Conservation (phyloP, 2,113 vertebrate species). For the Oncorhynchus keta region DNA sequence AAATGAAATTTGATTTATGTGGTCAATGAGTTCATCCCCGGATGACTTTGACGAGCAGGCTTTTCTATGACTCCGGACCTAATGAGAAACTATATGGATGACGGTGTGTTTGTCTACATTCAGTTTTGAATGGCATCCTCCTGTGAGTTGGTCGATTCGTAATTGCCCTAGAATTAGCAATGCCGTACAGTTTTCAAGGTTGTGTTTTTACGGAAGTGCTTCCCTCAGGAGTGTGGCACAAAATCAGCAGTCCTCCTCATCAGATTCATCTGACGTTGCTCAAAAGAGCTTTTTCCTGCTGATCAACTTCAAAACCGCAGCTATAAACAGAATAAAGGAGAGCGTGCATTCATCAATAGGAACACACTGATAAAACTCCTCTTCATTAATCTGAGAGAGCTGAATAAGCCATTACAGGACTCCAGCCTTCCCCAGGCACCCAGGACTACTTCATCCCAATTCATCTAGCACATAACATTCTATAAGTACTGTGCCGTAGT, state of each 20-base stretch:
- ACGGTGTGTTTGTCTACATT: constrained; percentile 29
- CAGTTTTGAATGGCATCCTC: constrained; percentile 60
- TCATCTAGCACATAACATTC: too few relatives aligned
- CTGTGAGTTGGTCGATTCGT: constrained; percentile 58
- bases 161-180: constrained; percentile 61
- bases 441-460: too few relatives aligned
- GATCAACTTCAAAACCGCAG: constrained; percentile 26
- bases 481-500: too few relatives aligned
- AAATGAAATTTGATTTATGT: too few relatives aligned
- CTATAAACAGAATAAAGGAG: neutral
- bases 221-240: constrained; percentile 20
- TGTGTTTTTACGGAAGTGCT: constrained; percentile 47
- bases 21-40: neutral
- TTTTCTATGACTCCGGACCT: neutral
- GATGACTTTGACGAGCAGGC: too few relatives aligned
- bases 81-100: constrained; percentile 31
- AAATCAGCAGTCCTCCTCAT: constrained; percentile 50
- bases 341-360: neutral
- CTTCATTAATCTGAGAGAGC: too few relatives aligned
- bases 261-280: constrained; percentile 39
- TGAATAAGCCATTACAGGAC: too few relatives aligned
- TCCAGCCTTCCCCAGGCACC: too few relatives aligned
- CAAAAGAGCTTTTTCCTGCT: constrained; percentile 41
- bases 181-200: constrained; percentile 59
- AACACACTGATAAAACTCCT: too few relatives aligned